Percentiles rank a stretch among this genome's conserved stretches.
Evolutionary conservation across 2,888 invertebrate genomes (phyloP).

Genomic region (Alcis repandata): DNA sequence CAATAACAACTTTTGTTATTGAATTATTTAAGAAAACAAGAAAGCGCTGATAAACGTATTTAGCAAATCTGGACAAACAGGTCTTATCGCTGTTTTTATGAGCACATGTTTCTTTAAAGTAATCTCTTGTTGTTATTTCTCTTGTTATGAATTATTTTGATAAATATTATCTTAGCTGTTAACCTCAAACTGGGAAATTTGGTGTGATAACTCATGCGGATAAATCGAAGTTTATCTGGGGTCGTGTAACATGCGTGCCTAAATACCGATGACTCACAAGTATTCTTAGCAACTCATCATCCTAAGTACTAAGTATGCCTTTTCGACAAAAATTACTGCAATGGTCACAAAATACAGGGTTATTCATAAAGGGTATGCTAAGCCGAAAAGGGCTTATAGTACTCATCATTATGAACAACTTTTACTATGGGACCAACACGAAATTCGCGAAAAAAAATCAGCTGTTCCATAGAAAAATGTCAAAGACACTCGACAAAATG

Average conservation of each 20-base stretch:
- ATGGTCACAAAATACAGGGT: no score
- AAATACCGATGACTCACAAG: conserved; percentile 7
- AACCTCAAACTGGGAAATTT: conserved; percentile 12
- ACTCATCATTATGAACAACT: no score
- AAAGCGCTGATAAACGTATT: conserved; percentile 25
- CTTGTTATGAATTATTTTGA: conserved; percentile 10
- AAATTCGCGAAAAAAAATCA: no score
- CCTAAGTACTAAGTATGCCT: not conserved
- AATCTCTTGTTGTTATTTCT: conserved; percentile 12
- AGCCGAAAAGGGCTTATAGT: no score
- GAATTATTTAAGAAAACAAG: conserved; percentile 16
- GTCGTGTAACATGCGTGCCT: not conserved
- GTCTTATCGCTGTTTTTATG: conserved; percentile 21
- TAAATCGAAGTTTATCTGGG: conserved; percentile 20
- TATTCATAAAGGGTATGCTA: no score
- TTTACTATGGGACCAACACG: no score
- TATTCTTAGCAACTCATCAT: not conserved
- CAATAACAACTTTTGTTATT: conserved; percentile 20
- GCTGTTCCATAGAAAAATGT: no score
- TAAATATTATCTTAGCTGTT: conserved; percentile 15
- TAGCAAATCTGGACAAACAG: conserved; percentile 30
- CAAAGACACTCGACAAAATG: no score
- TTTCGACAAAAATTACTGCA: not conserved
- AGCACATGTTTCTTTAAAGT: conserved; percentile 12
- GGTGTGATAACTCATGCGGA: conserved; percentile 4